Percentiles rank a stretch among this genome's conserved stretches.
These are phyloP conservation scores for Drosophila limbata DNA, from an alignment of 2,888 invertebrate species.

Conservation along the genomic window DNA sequence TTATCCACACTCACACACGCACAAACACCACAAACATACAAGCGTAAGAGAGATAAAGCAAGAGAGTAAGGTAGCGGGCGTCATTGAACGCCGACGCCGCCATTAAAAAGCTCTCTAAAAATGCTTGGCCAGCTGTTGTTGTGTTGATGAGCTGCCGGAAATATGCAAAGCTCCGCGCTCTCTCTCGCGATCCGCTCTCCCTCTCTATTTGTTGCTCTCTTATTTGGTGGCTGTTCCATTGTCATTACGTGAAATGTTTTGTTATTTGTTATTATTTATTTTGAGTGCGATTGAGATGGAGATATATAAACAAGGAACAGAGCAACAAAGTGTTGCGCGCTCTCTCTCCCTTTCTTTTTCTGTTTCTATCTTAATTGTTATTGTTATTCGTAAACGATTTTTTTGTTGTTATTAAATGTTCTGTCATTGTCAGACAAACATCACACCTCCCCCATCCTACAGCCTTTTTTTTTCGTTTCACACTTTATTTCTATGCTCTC, in stretches of 20 bases:
- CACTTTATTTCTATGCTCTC: conserved; percentile 7
- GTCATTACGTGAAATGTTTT: conserved; percentile 71
- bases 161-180: conserved; percentile 67
- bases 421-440: conserved; percentile 29
- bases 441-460: background rate
- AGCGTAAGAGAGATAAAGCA: conserved; percentile 5
- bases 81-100: conserved; percentile 48
- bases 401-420: conserved; percentile 10
- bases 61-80: conserved; percentile 15
- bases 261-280: conserved; percentile 52
- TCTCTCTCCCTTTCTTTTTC: conserved; percentile 5
- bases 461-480: conserved; percentile 6
- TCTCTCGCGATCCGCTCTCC: conserved; percentile 17
- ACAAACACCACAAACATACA: background rate
- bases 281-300: conserved; percentile 44
- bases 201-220: conserved; percentile 16
- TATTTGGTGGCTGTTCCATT: conserved; percentile 19
- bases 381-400: conserved; percentile 28
- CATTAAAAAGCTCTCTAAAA: conserved; percentile 73
- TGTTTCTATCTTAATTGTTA: conserved; percentile 13
- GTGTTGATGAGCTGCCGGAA: conserved; percentile 61
- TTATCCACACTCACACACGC: conserved; percentile 9
- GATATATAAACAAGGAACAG: conserved; percentile 50
- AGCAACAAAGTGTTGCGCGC: conserved; percentile 30
- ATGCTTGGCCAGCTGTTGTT: conserved; percentile 67